phyloP scores from a whole-genome alignment of 92 coral and sea anemone species.

The Pocillopora meandrina region DNA sequence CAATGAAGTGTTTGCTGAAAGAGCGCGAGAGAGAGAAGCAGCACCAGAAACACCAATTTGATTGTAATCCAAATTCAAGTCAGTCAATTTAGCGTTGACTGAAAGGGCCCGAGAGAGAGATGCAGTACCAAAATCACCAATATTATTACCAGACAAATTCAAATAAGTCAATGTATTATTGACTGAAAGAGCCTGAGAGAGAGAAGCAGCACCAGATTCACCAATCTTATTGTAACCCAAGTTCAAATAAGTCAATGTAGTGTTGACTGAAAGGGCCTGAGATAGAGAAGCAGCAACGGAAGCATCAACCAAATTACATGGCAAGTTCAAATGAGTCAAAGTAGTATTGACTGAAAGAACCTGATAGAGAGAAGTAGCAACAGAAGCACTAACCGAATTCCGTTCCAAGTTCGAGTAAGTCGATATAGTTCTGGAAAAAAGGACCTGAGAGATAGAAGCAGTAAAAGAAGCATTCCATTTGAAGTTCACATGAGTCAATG shows the following conservation, averaged over 20 bases:
- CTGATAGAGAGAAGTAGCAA: background rate
- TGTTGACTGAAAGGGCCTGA: background rate
- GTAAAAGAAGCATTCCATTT: background rate
- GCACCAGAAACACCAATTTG: too few relatives aligned
- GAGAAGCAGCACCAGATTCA: background rate
- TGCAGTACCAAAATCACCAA: background rate
- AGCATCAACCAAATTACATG: background rate
- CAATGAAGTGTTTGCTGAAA: background rate
- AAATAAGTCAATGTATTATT: background rate
- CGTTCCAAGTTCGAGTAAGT: background rate
- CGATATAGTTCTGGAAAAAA: background rate
- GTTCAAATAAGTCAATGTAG: background rate
- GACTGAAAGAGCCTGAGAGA: background rate
- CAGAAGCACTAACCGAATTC: background rate
- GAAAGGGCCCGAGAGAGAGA: too few relatives aligned
- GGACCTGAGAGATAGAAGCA: background rate
- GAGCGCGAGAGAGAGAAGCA: background rate
- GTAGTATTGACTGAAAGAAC: background rate
- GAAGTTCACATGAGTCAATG: background rate
- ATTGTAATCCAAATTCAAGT: too few relatives aligned
- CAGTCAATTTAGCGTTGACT: too few relatives aligned
- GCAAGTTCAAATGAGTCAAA: background rate
- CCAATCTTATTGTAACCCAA: background rate
- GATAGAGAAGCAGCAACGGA: background rate
- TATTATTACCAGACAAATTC: background rate